Evolutionary conservation across 2,113 vertebrate genomes (phyloP), one percentile per base, ranked within the genome.

Genomic region (Malurus elegans): DNA sequence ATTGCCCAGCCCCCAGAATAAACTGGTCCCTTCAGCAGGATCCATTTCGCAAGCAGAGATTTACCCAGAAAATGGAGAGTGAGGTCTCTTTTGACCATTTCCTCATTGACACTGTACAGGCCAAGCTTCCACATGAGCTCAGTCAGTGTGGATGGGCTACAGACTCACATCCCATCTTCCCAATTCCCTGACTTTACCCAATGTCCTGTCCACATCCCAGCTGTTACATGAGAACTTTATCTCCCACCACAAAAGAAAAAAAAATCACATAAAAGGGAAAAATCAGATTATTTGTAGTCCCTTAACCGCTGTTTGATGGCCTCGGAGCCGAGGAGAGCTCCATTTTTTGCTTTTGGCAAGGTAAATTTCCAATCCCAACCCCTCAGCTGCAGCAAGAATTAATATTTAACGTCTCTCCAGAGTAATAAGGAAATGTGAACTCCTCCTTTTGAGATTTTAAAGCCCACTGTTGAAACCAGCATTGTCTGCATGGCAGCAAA

Each of bases 21-120:
- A 88, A 71, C 18, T 12, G 1, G 3, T 80, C n/a, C 56, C 9
- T 69, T 61, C 58, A 75, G 58, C 14, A 65, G 21, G 25, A 60
- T 47, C 29, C 14, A 13, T 21, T 83, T 20, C 64, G 25, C 50
- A 76, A 72, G 73, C 23, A 84, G 42, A 65, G 21, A n/a, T 80
- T 51, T 58, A 29, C 23, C 5, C 23, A 80, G 40, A 58, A 72
- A n/a, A 61, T 20, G 26, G 60, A 75, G 26, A 60, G 21, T 21
- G 13, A 21, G 31, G 45, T 23, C 12, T 44, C 9, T 66, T 38
- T 45, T 61, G 9, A 7, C 19, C 19, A 4, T 57, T 75, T 61
- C 9, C 42, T 32, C 4, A 4, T 4, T 45, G 57, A 7, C 48
- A 15, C 4, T 8, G 18, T 7, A 18, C 1, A 2, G 50, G 29